Base-by-base conservation (phyloP, 2,797 vertebrate genomes). In the Parambassis ranga region DNA sequence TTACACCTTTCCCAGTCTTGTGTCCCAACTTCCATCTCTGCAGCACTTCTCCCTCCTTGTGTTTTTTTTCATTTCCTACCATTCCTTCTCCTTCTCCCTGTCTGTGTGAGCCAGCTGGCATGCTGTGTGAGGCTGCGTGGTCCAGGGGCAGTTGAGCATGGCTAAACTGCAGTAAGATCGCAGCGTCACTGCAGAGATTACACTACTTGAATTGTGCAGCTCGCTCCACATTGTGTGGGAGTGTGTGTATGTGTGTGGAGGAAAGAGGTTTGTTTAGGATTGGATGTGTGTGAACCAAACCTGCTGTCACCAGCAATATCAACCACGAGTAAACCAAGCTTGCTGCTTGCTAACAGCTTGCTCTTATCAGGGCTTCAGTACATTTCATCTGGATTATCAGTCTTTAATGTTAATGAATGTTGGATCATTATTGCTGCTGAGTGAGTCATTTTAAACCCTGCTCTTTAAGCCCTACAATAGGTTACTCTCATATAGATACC, bases 151-250 rank as follows among this genome's bases (percentile, higher is more conserved):
- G 78, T 75, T 87, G 77, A 91, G 87, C 87, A 79, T 87, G 83
- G 77, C 77, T 90, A 89, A 91, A 91, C 87, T 90, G 88, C 89
- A 90, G 89, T 80, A 80, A 79, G 83, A 90, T 88, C 74, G 56
- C 85, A 83, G 76, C 72, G 16, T 83, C 85, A 86, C 85, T 91
- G 87, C 89, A 49, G 87, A 87, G 86, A 90, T 87, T 87, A 87
- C 71, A 65, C 71, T 65, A 71, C 75, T 83, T 61, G 71, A 79
- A 71, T 71, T 72, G 69, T 49, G 71, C 65, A 62, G 71, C 71
- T 81, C 57, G 68, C 75, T 82, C 77, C 60, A 63, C 58, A 60
- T 58, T 75, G 71, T 69, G 70, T 69, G 56, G 36, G 41, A 43
- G 43, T 70, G 44, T 39, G 35, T 47, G 56, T 48, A 41, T 64